Base-by-base conservation (phyloP, 1,140 invertebrate genomes). In the Lasioglossum baleicum region DNA sequence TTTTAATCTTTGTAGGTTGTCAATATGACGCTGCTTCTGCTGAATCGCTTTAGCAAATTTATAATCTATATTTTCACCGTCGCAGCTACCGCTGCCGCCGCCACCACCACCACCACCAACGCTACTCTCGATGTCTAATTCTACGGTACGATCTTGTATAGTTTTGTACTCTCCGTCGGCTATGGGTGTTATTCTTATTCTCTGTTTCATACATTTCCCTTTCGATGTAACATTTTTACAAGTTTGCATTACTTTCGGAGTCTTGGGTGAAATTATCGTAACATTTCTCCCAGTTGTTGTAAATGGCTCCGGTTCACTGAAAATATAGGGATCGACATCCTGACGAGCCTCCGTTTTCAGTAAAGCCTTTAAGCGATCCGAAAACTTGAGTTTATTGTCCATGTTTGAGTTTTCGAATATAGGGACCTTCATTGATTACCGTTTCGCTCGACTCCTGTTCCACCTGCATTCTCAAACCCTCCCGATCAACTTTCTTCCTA, bases 281-380 rank as follows among this genome's bases (percentile, higher is more conserved):
- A 88, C 69, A 73, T 89, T 91, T 83, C 90, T 92, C 26, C 89
- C 88, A 11, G 88, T 75, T 56, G 86, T 77, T 53, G 81, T 66
- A 63, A 92, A 89, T 53, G 92, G 91, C 72, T 93, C 93, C 7
- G 93, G 92, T 82, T 95, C 94, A 81, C 94, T 93, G 87, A 95
- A 95, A 51, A 95, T 93, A 84, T 95, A 95, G 1, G 94, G 94
- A 91, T 95, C 94, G 22, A 90, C 89, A 84, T 93, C 90, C 78
- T 91, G 88, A 42, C 87, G 90, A 51, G 85, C 75, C 67, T 93
- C 93, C 65, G 90, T 92, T 86, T 94, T 94, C 65, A 94, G 86
- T 69, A 94, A 88, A 72, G 93, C 90, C 82, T 94, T 94, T 61
- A 93, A 86, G 67, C 93, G 90, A 81, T 94, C 94, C 65, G 92